Conservation (phyloP, 2,797 vertebrate genomes). For the Mergus octosetaceus region DNA sequence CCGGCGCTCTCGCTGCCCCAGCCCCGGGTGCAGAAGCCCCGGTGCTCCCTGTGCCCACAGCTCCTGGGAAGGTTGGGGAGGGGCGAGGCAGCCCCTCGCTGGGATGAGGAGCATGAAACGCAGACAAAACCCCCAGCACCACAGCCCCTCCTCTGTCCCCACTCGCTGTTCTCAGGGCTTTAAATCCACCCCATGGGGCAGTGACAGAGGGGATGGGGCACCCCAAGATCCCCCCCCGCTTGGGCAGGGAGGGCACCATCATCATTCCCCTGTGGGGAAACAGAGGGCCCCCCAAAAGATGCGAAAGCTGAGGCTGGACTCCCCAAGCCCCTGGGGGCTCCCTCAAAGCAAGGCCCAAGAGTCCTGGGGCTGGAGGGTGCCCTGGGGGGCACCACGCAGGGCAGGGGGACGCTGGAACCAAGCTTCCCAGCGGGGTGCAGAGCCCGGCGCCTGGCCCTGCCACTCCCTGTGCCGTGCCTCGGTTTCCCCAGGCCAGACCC, state of each 20-base stretch:
- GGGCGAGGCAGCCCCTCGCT: rapidly evolving
- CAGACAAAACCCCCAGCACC: rapidly evolving
- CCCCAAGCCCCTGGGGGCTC: no score
- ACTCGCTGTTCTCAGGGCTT: rapidly evolving
- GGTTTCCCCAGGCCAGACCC: neutral
- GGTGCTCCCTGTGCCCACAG: rapidly evolving
- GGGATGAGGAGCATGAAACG: rapidly evolving
- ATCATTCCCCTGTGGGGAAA: neutral
- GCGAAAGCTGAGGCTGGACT: rapidly evolving
- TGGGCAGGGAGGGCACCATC: neutral
- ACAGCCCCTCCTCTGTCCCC: no score
- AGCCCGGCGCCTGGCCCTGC: rapidly evolving
- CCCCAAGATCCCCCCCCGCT: neutral
- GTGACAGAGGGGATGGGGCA: neutral
- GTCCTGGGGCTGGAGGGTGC: rapidly evolving
- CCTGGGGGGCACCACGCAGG: rapidly evolving
- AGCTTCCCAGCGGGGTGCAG: neutral
- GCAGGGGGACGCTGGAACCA: rapidly evolving
- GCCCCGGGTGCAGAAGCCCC: rapidly evolving
- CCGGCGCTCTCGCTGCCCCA: neutral
- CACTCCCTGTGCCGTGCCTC: neutral
- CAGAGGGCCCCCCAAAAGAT: neutral
- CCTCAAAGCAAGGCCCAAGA: neutral
- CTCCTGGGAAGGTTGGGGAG: neutral
- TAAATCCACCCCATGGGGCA: rapidly evolving